phyloP scores from a whole-genome alignment of 2,797 vertebrate genomes.

The Sebastes cheni region DNA sequence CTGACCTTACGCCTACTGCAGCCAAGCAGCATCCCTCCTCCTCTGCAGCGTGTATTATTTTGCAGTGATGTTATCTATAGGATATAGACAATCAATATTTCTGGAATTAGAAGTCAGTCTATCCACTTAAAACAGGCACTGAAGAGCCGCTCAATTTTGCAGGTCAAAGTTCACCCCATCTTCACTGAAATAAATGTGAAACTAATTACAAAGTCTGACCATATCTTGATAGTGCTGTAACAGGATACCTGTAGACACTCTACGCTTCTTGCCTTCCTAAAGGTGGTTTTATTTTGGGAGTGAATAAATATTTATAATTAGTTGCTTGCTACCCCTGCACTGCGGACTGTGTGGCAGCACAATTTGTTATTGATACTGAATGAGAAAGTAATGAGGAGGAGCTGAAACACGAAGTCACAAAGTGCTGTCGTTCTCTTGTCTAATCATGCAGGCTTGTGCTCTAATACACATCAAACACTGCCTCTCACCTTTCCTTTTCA shows the following conservation, averaged over 20 bases:
- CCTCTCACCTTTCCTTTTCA: conserved; percentile 11
- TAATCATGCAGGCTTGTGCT: conserved; percentile 50
- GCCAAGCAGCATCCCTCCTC: neutral
- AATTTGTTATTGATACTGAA: conserved; percentile 43
- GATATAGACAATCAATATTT: conserved; percentile 19
- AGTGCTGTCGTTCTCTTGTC: conserved; percentile 57
- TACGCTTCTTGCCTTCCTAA: neutral
- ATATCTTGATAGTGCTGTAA: neutral
- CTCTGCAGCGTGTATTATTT: conserved; percentile 14
- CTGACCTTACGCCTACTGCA: conserved; percentile 5
- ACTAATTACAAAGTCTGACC: conserved; percentile 2
- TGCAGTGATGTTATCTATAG: conserved; percentile 8
- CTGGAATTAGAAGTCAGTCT: conserved; percentile 8
- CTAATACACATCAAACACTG: conserved; percentile 57
- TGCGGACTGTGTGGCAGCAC: conserved; percentile 21
- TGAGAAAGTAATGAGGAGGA: conserved; percentile 40
- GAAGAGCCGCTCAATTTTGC: neutral
- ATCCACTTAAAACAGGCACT: neutral
- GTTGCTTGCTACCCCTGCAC: conserved; percentile 25
- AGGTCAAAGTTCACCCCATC: neutral
- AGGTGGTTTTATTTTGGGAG: conserved; percentile 38
- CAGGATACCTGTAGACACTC: neutral
- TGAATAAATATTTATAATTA: conserved; percentile 38
- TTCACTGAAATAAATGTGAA: neutral
- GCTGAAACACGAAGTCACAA: conserved; percentile 44